phyloP scores from a whole-genome alignment of 2,113 vertebrate species.

The Callionymus lyra region DNA sequence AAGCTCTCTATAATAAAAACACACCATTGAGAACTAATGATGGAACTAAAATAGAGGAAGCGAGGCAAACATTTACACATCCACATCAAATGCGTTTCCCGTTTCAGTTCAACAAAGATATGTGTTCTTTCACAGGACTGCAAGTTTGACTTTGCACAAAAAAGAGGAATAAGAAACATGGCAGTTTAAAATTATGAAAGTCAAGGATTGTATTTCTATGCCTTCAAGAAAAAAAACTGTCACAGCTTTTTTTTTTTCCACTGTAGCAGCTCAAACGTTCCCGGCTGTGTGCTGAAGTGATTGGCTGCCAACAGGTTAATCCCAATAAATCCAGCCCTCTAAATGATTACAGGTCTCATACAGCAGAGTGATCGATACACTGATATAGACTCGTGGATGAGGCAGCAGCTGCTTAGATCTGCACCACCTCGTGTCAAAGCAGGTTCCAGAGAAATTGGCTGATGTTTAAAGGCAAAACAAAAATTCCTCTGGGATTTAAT shows the following conservation, averaged over 20 bases:
- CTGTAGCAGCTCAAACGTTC: background rate
- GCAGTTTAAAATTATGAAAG: too few species aligned
- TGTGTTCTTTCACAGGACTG: too few species aligned
- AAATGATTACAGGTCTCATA: constrained; percentile 33
- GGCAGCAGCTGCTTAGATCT: constrained; percentile 17
- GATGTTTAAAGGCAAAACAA: constrained; percentile 7
- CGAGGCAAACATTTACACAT: background rate
- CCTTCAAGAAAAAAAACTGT: too few species aligned
- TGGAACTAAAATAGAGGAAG: too few species aligned
- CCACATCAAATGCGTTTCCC: too few species aligned
- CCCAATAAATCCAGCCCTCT: constrained; percentile 35
- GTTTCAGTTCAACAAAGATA: too few species aligned
- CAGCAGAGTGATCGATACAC: constrained; percentile 34
- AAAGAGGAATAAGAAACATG: too few species aligned
- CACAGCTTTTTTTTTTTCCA: too few species aligned
- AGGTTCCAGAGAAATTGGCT: constrained; percentile 7
- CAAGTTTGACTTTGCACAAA: too few species aligned
- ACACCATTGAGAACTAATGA: too few species aligned
- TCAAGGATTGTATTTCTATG: too few species aligned
- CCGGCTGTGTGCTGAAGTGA: constrained; percentile 10
- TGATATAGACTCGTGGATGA: constrained; percentile 24
- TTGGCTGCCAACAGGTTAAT: constrained; percentile 37
- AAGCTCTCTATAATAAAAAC: too few species aligned
- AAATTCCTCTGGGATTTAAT: constrained; percentile 23
- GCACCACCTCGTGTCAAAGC: constrained; percentile 2